Percentiles rank a stretch among this genome's conserved stretches.
Conservation (phyloP, 2,797 vertebrate genomes). For the Manis crassicaudata region DNA sequence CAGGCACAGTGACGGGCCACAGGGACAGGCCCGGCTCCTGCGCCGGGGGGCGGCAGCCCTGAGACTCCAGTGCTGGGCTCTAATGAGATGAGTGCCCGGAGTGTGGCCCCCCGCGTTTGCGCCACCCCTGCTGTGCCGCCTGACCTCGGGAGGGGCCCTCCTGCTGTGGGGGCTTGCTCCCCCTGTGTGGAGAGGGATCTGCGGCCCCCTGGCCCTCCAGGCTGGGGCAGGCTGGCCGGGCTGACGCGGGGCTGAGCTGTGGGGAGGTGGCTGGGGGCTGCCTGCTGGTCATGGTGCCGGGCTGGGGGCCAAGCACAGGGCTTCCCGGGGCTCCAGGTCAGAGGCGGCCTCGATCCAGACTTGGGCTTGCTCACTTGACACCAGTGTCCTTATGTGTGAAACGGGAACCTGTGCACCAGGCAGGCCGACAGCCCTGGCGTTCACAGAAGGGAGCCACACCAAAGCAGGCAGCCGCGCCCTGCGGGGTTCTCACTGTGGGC, state of each 20-base stretch:
- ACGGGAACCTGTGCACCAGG: neutral
- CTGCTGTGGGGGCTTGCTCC: accelerated
- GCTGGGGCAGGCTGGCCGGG: neutral
- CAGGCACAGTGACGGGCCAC: accelerated
- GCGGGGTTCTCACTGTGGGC: accelerated
- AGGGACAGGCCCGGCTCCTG: neutral
- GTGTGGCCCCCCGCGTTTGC: neutral
- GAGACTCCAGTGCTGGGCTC: neutral
- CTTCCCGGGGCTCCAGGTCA: neutral
- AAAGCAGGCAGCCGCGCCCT: accelerated
- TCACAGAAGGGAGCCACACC: too few relatives aligned
- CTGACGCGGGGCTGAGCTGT: accelerated
- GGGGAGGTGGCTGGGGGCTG: neutral
- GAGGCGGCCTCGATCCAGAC: neutral
- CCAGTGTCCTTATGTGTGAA: neutral
- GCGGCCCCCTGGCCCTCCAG: neutral
- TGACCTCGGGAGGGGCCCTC: neutral
- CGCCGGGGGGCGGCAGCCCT: neutral
- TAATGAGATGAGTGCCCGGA: neutral
- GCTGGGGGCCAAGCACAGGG: neutral
- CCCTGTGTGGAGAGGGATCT: neutral
- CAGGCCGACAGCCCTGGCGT: neutral
- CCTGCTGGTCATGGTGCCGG: accelerated
- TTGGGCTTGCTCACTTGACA: neutral
- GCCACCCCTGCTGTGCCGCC: too few relatives aligned